Base-by-base conservation (phyloP, 1,140 invertebrate genomes). In the Panulirus ornatus region DNA sequence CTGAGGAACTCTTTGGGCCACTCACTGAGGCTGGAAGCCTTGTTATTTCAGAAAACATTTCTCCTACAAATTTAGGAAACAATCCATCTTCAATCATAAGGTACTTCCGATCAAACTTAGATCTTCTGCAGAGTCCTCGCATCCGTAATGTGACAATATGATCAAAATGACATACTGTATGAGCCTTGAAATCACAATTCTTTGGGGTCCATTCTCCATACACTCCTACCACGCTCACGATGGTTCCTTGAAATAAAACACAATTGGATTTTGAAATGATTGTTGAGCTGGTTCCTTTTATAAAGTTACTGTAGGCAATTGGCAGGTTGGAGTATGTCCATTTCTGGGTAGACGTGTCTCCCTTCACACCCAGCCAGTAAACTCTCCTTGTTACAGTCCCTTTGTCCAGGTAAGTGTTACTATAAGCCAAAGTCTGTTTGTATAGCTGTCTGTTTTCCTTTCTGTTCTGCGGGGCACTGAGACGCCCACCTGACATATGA, bases 301-400 rank as follows among this genome's bases (percentile, higher is more conserved):
- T 81, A 14, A 81, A 89, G 79, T 89, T 89, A 22, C n/a, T n/a
- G 66, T 83, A 89, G 34, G 3, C 51, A 34, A 89, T 34, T 19
- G 47, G 63, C 40, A 16, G 54, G 42, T 14, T 40, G 6, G 88
- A 47, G 79, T 82, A 9, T 22, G 75, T 63, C 79, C 79, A 89
- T 36, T 42, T 54, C 79, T 76, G 66, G 27, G 34, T 44, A 11
- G 42, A 54, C 30, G 5, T n/a, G 34, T 84, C 84, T 1, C 79
- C 79, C 40, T 36, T n/a, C n/a, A 89, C 38, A 2, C 88, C 88
- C 3, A 89, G 88, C 88, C 88, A 89, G 3, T 84, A 36, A n/a
- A n/a, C n/a, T n/a, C n/a, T n/a, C n/a, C n/a, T n/a, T 63, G 75
- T 88, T 30, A 81, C 85, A 5, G 54, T 76, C n/a, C 42, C 54